Evolutionary conservation across 2,113 vertebrate genomes (phyloP), one percentile per base, ranked within the genome.

Genomic region (Spea bombifrons): DNA sequence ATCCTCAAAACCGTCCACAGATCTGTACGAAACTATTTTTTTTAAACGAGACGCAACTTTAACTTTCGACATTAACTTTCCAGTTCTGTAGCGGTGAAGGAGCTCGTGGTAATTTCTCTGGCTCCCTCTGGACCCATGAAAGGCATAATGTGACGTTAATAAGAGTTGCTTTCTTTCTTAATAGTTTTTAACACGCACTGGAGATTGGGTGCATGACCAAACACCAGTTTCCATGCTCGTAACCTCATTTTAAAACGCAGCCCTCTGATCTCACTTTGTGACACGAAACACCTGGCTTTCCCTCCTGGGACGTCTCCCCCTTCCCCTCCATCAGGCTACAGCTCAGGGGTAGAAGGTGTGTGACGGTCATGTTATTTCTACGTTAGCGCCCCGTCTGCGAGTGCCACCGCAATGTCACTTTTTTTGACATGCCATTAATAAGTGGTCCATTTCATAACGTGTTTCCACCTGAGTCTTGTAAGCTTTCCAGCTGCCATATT

Each of bases 391-490:
- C 66, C 83, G 82, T 43, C 84, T 59, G 87, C 86, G 81, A 76
- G 84, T 78, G 82, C 47, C 85, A 81, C 82, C 88, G 84, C 83
- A 48, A 4, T 88, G 87, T 86, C 90, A 65, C 84, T 92, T 85
- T 70, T 90, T 80, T 86, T 85, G 87, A 87, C 89, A 89, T 89
- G 0, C 87, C 90, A 83, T 90, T 89, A 90, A 90, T 90, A 90
- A 91, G 88, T 84, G 83, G 86, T 88, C 89, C 86, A 93, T 92
- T 92, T 86, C 90, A 92, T 90, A 90, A 90, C 90, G 86, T 87
- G 90, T 92, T 92, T 90, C 89, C 88, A 90, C 53, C 84, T 88
- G 83, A 89, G 86, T 87, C 89, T 89, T 88, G 87, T 83, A 91
- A 48, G 90, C 89, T 90, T 91, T 87, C 89, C 90, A 89, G 87